Conservation (phyloP, 2,888 invertebrate species). For the Boloria euphrosyne region DNA sequence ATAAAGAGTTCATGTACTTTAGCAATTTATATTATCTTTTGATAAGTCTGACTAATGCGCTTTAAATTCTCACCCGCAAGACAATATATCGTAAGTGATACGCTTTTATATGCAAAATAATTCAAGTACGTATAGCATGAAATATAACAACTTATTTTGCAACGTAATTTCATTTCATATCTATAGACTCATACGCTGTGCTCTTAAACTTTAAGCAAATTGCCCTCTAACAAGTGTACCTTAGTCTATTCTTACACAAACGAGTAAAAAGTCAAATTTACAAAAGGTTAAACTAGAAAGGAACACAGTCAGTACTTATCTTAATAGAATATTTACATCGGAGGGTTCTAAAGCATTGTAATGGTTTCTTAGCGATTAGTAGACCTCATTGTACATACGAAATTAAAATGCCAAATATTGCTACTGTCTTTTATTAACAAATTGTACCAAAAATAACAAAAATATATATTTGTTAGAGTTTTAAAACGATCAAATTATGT, state of each 20-base stretch:
- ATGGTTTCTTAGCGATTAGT: constrained; percentile 24
- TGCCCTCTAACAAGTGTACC: constrained; percentile 38
- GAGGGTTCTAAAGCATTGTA: constrained; percentile 50
- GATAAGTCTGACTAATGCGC: too few species aligned
- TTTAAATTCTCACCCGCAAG: too few species aligned
- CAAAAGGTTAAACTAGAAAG: constrained; percentile 49
- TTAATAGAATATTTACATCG: constrained; percentile 57
- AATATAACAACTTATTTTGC: background rate
- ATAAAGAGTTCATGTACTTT: too few species aligned
- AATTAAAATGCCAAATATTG: too few species aligned
- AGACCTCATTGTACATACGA: background rate
- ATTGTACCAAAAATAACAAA: too few species aligned
- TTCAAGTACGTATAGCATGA: too few species aligned
- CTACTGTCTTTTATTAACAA: too few species aligned
- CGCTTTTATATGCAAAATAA: too few species aligned
- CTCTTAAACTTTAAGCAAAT: constrained; percentile 32
- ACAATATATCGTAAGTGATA: too few species aligned
- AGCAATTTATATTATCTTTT: too few species aligned
- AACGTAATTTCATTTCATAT: background rate
- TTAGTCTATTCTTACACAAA: constrained; percentile 36
- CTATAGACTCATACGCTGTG: constrained; percentile 21
- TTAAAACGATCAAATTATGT: background rate
- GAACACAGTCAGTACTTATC: constrained; percentile 51
- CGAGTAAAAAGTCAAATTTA: constrained; percentile 45
- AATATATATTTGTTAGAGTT: too few species aligned